Conservation (phyloP, 1,140 invertebrate species). For the Drosophila ananassae region DNA sequence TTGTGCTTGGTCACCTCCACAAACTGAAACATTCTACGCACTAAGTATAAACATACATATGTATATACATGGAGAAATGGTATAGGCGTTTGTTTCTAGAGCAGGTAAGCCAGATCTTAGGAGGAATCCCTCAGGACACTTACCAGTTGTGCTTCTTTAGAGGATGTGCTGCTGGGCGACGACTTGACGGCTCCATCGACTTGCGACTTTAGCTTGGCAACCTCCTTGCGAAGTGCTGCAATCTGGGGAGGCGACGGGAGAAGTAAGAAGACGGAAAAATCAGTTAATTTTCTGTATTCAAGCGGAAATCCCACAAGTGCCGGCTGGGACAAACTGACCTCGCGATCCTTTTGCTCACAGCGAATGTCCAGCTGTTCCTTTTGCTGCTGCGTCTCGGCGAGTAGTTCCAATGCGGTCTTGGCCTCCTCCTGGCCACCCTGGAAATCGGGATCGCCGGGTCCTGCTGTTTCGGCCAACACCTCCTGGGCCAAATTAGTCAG, state of each 20-base stretch:
- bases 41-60: background rate
- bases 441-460: constrained; percentile 78
- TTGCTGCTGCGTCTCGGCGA: constrained; percentile 85
- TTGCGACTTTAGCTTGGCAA: constrained; percentile 52
- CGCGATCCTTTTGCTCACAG: constrained; percentile 87
- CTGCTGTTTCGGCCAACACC: constrained; percentile 86
- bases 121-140: background rate
- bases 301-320: constrained; percentile 53
- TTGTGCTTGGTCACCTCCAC: too few relatives aligned
- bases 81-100: too few relatives aligned
- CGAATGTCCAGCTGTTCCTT: constrained; percentile 86
- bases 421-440: constrained; percentile 55
- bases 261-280: background rate
- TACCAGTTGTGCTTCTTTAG: background rate
- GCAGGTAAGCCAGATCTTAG: background rate
- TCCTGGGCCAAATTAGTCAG: constrained; percentile 90
- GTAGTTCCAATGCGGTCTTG: constrained; percentile 65
- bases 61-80: background rate
- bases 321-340: constrained; percentile 84
- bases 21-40: background rate
- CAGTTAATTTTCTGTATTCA: background rate
- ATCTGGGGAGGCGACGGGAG: constrained; percentile 47
- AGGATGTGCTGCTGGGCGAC: background rate
- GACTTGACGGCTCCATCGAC: constrained; percentile 39
- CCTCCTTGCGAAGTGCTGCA: constrained; percentile 66